phyloP scores from a whole-genome alignment of 2,113 vertebrate genomes.

The Procavia capensis region DNA sequence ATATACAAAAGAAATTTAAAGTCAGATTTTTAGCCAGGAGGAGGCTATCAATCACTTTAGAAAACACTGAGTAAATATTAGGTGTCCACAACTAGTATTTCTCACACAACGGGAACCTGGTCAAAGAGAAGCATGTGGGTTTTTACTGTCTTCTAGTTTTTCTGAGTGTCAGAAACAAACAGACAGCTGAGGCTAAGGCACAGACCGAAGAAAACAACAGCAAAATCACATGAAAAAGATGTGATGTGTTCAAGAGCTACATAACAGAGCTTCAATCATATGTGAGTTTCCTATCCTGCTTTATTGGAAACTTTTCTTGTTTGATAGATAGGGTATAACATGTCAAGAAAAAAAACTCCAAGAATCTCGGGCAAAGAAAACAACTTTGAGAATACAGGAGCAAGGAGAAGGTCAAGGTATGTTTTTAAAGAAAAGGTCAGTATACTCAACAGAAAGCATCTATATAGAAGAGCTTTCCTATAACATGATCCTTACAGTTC shows the following conservation, averaged over 20 bases:
- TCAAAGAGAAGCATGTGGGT: neutral
- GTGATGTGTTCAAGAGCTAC: neutral
- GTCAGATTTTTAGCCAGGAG: constrained; percentile 51
- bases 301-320: constrained; percentile 1
- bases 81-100: constrained; percentile 21
- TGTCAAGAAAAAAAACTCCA: neutral
- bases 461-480: neutral
- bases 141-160: constrained; percentile 44
- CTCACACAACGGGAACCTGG: constrained; percentile 25
- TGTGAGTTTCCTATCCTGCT: neutral
- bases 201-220: neutral
- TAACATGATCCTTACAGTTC: neutral
- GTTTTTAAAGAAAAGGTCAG: constrained; percentile 14
- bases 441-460: neutral
- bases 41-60: constrained; percentile 26
- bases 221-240: neutral
- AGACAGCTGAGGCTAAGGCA: neutral
- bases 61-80: constrained; percentile 51
- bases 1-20: constrained; percentile 57
- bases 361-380: neutral
- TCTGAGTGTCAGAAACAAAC: constrained; percentile 16
- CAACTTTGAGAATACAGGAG: neutral
- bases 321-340: constrained; percentile 7
- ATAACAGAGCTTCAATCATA: neutral
- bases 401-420: neutral